phyloP scores from a whole-genome alignment of 2,113 vertebrate species.

The Saguinus midas region DNA sequence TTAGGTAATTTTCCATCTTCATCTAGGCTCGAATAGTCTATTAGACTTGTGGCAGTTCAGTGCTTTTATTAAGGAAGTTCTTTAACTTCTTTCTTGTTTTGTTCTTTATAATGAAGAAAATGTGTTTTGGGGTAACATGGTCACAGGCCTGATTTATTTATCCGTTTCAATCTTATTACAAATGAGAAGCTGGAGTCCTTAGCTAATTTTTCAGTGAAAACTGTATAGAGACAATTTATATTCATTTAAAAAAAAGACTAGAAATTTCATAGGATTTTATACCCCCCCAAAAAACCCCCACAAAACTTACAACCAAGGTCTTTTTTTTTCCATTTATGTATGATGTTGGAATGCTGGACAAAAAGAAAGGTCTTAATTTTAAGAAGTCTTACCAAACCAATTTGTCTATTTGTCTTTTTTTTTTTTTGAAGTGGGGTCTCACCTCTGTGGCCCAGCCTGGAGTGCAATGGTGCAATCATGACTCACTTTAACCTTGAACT shows the following conservation, averaged over 20 bases:
- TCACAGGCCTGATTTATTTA: constrained; percentile 35
- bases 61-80: constrained; percentile 66
- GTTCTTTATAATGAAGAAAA: constrained; percentile 56
- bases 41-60: constrained; percentile 73
- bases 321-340: constrained; percentile 29
- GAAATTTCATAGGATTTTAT: constrained; percentile 25
- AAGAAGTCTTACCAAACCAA: neutral
- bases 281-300: neutral
- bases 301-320: neutral
- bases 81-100: constrained; percentile 65
- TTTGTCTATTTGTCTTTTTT: neutral
- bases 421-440: too few relatives aligned
- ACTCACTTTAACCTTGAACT: too few relatives aligned
- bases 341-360: neutral
- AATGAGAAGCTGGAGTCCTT: neutral
- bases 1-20: constrained; percentile 78
- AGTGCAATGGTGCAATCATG: too few relatives aligned
- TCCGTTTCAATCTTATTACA: constrained; percentile 47
- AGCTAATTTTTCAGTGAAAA: constrained; percentile 37
- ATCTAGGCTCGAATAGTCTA: constrained; percentile 74
- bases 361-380: neutral
- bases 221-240: neutral
- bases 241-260: neutral
- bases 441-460: too few relatives aligned
- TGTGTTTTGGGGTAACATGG: constrained; percentile 51